phyloP scores from a whole-genome alignment of 2,797 vertebrate genomes.

The Lindbergichthys nudifrons region DNA sequence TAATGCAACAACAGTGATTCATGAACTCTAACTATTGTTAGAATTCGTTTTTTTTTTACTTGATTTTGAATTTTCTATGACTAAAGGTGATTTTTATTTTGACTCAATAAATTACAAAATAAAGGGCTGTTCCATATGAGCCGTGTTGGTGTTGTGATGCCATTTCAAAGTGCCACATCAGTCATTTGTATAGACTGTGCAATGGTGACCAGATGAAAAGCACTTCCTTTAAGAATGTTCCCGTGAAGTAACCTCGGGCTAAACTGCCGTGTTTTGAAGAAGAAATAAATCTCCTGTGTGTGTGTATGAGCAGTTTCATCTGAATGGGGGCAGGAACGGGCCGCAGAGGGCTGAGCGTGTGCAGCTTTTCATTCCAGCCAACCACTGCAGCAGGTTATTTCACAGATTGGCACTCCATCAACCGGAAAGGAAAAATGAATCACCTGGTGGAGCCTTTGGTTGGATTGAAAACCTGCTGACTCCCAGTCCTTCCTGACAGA shows the following conservation, averaged over 20 bases:
- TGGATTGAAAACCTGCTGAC: constrained; percentile 45
- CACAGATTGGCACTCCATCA: constrained; percentile 69
- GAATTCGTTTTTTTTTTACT: background rate
- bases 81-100: background rate
- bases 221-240: constrained; percentile 18
- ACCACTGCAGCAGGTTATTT: constrained; percentile 57
- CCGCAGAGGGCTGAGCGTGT: constrained; percentile 30
- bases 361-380: constrained; percentile 52
- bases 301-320: constrained; percentile 33
- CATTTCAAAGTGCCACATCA: constrained; percentile 25
- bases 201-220: background rate
- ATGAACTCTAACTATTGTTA: background rate
- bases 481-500: constrained; percentile 24
- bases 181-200: constrained; percentile 23
- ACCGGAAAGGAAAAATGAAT: constrained; percentile 54
- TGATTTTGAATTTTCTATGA: background rate
- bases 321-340: constrained; percentile 29
- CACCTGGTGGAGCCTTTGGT: constrained; percentile 46
- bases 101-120: background rate
- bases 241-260: constrained; percentile 3
- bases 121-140: background rate
- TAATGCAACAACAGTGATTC: background rate
- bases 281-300: constrained; percentile 28
- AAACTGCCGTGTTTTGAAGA: constrained; percentile 9
- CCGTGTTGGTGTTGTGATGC: background rate